Evolutionary conservation across 2,888 invertebrate species (phyloP).

Genomic region (Platycnemis pennipes): DNA sequence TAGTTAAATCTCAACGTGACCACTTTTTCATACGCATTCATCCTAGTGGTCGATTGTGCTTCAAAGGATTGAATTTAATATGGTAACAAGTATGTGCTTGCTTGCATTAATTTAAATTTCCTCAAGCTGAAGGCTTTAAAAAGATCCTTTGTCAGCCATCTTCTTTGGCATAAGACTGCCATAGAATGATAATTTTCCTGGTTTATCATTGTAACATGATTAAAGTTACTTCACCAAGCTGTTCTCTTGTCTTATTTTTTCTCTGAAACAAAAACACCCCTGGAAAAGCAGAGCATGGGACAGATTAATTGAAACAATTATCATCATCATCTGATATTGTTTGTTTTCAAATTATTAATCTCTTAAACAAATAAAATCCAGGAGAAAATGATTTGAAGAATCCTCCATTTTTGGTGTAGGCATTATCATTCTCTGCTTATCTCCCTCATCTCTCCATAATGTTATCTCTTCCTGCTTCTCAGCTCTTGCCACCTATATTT

Average conservation of each 20-base stretch:
- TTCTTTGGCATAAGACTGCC: background rate
- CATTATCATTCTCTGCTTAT: background rate
- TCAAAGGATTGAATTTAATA: background rate
- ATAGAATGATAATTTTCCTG: background rate
- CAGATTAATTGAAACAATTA: background rate
- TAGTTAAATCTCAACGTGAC: background rate
- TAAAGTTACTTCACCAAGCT: background rate
- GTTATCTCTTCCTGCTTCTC: no score
- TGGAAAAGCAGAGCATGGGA: background rate
- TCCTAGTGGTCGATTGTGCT: background rate
- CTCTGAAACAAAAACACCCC: background rate
- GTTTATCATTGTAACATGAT: background rate
- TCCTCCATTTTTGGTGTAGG: background rate
- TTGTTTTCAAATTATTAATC: background rate
- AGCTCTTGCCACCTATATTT: no score
- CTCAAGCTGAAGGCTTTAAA: background rate
- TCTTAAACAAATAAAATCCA: background rate
- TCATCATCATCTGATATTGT: background rate
- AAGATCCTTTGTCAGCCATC: background rate
- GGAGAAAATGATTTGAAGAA: background rate
- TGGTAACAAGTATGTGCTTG: background rate
- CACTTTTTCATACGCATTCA: background rate
- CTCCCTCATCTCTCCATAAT: background rate
- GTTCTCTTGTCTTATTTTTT: constrained; percentile 24
- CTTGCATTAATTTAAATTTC: background rate